Percentiles rank a stretch among this genome's conserved stretches.
phyloP scores from a whole-genome alignment of 2,888 invertebrate species.

The Pycnomerus fuliginosus region DNA sequence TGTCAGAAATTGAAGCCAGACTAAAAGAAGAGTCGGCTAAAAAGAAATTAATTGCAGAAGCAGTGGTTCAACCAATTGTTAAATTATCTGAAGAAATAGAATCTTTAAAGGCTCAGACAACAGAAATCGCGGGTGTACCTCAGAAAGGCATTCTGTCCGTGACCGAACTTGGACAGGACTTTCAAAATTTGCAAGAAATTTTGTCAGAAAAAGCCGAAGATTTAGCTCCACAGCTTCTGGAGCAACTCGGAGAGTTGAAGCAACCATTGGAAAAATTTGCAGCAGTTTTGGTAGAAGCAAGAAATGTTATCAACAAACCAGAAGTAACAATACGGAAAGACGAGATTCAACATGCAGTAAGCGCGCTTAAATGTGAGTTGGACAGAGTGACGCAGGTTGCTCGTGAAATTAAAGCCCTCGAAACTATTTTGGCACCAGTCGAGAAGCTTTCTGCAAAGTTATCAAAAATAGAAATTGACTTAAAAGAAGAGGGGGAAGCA shows the following conservation, averaged over 20 bases:
- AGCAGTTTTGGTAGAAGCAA: slow-evolving; percentile 13
- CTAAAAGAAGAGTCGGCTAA: too few relatives aligned
- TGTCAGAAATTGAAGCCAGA: slow-evolving; percentile 9
- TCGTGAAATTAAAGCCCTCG: slow-evolving; percentile 18
- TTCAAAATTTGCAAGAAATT: slow-evolving; percentile 10
- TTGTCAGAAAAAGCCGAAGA: slow-evolving; percentile 14
- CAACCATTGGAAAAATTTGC: slow-evolving; percentile 21
- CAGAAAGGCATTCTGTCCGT: slow-evolving; percentile 29
- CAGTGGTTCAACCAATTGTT: slow-evolving; percentile 2
- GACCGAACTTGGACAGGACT: slow-evolving; percentile 23
- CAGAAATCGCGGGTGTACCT: slow-evolving; percentile 3
- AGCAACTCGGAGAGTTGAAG: slow-evolving; percentile 3
- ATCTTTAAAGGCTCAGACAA: slow-evolving; percentile 5
- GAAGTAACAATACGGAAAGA: slow-evolving; percentile 24
- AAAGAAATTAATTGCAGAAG: background rate
- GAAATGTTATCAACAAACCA: slow-evolving; percentile 15
- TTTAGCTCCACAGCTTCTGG: background rate
- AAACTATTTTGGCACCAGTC: slow-evolving; percentile 15
- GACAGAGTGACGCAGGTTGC: slow-evolving; percentile 7
- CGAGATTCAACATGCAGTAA: slow-evolving; percentile 22
- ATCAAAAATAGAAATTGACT: slow-evolving; percentile 9
- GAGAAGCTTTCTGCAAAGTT: slow-evolving; percentile 18
- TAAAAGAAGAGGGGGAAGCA: background rate
- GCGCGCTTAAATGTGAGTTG: slow-evolving; percentile 22
- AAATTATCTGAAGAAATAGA: slow-evolving; percentile 3